phyloP scores from a whole-genome alignment of 2,888 invertebrate genomes.

The Cremastinae sp. region DNA sequence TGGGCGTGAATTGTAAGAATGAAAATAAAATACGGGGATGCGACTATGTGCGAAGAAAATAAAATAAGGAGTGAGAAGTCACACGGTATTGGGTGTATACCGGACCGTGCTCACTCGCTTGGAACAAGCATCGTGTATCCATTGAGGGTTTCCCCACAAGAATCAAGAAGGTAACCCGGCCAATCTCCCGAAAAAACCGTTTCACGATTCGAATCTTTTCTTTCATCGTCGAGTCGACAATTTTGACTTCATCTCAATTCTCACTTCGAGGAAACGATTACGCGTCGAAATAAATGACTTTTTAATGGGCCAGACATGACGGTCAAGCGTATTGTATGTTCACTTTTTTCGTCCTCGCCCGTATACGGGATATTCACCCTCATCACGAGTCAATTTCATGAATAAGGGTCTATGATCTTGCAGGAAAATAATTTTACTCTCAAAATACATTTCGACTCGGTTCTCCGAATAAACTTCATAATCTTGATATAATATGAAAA shows the following conservation, averaged over 20 bases:
- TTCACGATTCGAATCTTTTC: not conserved
- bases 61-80: constrained; percentile 62
- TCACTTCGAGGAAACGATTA: constrained; percentile 25
- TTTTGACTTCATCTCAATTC: constrained; percentile 35
- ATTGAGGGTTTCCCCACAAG: constrained; percentile 46
- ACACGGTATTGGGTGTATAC: constrained; percentile 76
- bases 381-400: constrained; percentile 24
- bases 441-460: too few relatives aligned
- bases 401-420: constrained; percentile 26
- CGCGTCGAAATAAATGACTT: constrained; percentile 27
- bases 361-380: constrained; percentile 37
- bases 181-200: not conserved
- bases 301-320: constrained; percentile 11
- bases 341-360: constrained; percentile 12
- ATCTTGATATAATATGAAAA: too few relatives aligned
- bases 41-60: constrained; percentile 29
- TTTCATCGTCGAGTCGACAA: not conserved
- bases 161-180: constrained; percentile 25
- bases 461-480: too few relatives aligned
- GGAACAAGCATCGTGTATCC: constrained; percentile 66
- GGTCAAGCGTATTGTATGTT: constrained; percentile 8
- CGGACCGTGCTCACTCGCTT: constrained; percentile 72
- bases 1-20: constrained; percentile 9
- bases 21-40: constrained; percentile 31
- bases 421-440: constrained; percentile 19